Percentiles rank a stretch among this genome's conserved stretches.
Conservation (phyloP, 2,113 vertebrate species). For the Callithrix jacchus region DNA sequence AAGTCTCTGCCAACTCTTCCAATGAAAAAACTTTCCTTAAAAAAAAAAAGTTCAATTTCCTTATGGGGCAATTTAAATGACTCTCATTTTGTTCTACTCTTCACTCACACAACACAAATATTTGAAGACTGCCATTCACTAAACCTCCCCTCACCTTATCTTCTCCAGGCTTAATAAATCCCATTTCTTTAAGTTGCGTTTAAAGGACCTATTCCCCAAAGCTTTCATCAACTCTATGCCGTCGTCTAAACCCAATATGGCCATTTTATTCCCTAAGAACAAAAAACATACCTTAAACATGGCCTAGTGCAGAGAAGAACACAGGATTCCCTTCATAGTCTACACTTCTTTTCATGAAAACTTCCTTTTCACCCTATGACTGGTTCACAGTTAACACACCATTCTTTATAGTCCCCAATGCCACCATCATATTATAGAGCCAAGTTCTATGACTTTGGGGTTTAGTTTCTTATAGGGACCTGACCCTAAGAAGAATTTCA, state of each 20-base stretch:
- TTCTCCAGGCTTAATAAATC: slow-evolving; percentile 38
- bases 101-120: slow-evolving; percentile 3
- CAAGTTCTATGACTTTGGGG: background rate
- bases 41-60: background rate
- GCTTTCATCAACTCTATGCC: background rate
- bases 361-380: background rate
- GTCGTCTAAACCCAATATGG: background rate
- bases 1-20: background rate
- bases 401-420: background rate
- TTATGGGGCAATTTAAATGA: slow-evolving; percentile 10
- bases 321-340: background rate
- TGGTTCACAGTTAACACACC: background rate
- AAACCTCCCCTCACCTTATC: background rate
- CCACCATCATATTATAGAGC: background rate
- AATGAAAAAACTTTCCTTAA: background rate
- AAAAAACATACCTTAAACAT: background rate
- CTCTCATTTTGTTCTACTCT: background rate
- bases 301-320: background rate
- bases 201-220: slow-evolving; percentile 29
- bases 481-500: background rate
- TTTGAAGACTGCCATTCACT: slow-evolving; percentile 45
- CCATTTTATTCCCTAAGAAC: background rate
- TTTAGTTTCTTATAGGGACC: background rate
- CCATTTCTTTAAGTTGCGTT: slow-evolving; percentile 39
- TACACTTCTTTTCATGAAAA: background rate